Conservation (phyloP, 1,140 invertebrate species). For the Heliconius himera region DNA sequence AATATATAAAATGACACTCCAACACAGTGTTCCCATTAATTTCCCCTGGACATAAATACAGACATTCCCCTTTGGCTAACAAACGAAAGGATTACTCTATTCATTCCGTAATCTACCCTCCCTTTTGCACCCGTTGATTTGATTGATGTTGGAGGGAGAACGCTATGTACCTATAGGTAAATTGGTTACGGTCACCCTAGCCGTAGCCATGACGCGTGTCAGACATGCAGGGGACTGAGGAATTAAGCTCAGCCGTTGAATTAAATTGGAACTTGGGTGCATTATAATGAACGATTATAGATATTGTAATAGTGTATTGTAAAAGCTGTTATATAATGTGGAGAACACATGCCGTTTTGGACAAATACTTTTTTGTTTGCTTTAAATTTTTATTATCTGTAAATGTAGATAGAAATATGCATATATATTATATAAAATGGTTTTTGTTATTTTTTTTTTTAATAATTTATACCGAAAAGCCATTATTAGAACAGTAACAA, state of each 20-base stretch:
- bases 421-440: neutral
- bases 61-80: conserved; percentile 32
- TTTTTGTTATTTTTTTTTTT: no score
- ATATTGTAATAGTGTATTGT: conserved; percentile 9
- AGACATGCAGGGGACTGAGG: conserved; percentile 55
- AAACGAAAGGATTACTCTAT: conserved; percentile 43
- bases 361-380: neutral
- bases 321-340: neutral
- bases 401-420: neutral
- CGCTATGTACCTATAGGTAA: conserved; percentile 13
- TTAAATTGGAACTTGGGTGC: conserved; percentile 6
- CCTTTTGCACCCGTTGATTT: conserved; percentile 24
- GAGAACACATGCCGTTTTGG: neutral
- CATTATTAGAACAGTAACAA: no score
- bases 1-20: conserved; percentile 7
- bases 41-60: conserved; percentile 16
- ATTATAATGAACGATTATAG: conserved; percentile 10
- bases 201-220: conserved; percentile 62
- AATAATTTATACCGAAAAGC: no score
- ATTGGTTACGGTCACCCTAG: conserved; percentile 52
- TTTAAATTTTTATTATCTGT: neutral
- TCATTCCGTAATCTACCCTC: conserved; percentile 38
- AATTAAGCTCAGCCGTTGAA: conserved; percentile 6
- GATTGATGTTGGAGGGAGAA: conserved; percentile 16
- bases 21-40: conserved; percentile 8